phyloP scores from a whole-genome alignment of 2,113 vertebrate genomes.

The Erpornis zantholeuca region DNA sequence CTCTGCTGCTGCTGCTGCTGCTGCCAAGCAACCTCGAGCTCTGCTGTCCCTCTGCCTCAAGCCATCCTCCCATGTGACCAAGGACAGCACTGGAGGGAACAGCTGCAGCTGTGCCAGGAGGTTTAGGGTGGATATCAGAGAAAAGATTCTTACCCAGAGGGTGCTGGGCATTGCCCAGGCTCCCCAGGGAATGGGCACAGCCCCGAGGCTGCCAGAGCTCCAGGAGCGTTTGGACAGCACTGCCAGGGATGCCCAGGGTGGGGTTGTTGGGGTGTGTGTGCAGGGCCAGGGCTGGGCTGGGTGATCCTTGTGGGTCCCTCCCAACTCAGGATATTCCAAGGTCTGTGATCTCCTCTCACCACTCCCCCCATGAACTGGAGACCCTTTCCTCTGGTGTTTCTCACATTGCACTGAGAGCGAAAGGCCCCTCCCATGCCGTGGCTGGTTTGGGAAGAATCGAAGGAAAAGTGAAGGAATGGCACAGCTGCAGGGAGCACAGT shows the following conservation, averaged over 20 bases:
- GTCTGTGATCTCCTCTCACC: neutral
- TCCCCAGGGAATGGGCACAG: neutral
- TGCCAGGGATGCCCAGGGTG: neutral
- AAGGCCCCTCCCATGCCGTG: too few species aligned
- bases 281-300: fast-evolving
- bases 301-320: fast-evolving
- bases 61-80: neutral
- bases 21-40: neutral
- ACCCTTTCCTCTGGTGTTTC: neutral
- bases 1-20: neutral
- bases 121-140: fast-evolving
- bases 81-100: neutral
- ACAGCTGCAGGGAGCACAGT: neutral
- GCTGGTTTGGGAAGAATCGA: neutral
- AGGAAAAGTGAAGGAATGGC: neutral
- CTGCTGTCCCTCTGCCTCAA: neutral
- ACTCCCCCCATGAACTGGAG: neutral
- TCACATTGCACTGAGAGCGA: fast-evolving
- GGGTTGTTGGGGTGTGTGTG: neutral
- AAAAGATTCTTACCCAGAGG: neutral
- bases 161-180: neutral
- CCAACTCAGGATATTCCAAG: neutral
- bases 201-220: neutral
- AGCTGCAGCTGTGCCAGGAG: neutral
- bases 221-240: fast-evolving